Conservation (phyloP, 2,888 invertebrate genomes). For the Xanthia icteritia region DNA sequence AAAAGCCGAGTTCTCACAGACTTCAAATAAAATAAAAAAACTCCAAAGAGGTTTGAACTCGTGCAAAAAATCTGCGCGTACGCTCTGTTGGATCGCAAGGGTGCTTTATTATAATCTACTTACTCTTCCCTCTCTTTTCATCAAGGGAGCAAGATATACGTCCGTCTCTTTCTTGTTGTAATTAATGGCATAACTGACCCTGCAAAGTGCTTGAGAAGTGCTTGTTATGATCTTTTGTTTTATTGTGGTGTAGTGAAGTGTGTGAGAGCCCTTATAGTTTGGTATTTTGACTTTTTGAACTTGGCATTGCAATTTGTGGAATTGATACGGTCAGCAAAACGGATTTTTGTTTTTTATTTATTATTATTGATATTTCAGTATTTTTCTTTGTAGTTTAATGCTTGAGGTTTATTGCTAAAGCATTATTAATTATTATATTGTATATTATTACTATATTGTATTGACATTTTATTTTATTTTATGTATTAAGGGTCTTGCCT, state of each 20-base stretch:
- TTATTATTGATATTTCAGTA: no score
- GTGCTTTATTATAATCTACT: conserved; percentile 83
- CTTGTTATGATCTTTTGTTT: conserved; percentile 87
- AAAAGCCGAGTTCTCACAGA: conserved; percentile 81
- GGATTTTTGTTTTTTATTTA: neutral
- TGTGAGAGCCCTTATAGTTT: conserved; percentile 76
- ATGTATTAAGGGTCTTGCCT: no score
- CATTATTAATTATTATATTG: neutral
- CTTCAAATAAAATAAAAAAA: conserved; percentile 65
- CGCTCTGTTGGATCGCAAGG: conserved; percentile 82
- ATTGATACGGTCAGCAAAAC: conserved; percentile 46
- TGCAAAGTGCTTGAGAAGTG: conserved; percentile 83
- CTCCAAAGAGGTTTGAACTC: conserved; percentile 73
- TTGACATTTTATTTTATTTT: no score
- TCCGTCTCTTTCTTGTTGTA: conserved; percentile 76
- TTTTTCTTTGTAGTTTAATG: no score
- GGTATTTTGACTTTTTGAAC: conserved; percentile 78
- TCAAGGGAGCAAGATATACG: conserved; percentile 53
- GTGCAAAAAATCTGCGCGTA: conserved; percentile 84
- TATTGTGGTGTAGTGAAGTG: conserved; percentile 79
- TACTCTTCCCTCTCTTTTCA: conserved; percentile 74
- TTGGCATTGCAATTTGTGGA: conserved; percentile 60
- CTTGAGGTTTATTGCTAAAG: neutral
- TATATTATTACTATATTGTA: no score
- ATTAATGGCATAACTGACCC: conserved; percentile 87